Percentiles rank a stretch among this genome's conserved stretches.
These are phyloP conservation scores for Aleiodes testaceus DNA, from an alignment of 2,888 invertebrate species.

Conservation along the genomic window DNA sequence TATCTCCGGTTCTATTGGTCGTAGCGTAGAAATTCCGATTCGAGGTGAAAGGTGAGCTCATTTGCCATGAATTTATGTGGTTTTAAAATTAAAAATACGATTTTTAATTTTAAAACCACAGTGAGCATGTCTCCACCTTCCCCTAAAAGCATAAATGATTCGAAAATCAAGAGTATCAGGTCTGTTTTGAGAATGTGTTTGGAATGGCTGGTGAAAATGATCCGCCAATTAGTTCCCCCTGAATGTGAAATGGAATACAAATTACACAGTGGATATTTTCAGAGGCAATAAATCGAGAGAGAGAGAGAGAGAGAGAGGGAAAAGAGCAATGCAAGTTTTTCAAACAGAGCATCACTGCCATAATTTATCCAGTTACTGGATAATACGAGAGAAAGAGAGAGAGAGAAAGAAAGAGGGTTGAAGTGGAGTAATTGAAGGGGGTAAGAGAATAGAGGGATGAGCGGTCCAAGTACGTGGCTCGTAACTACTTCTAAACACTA, in stretches of 20 bases:
- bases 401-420: slow-evolving; percentile 17
- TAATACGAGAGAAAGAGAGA: slow-evolving; percentile 9
- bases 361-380: slow-evolving; percentile 44
- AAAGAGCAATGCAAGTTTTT: slow-evolving; percentile 11
- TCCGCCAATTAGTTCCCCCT: neutral
- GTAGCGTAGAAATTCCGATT: no score
- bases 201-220: no score
- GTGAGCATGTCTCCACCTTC: no score
- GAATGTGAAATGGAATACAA: slow-evolving; percentile 10
- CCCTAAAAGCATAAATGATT: no score
- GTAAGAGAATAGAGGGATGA: slow-evolving; percentile 23
- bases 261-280: slow-evolving; percentile 6
- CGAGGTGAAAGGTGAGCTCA: no score
- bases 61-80: no score
- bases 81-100: no score
- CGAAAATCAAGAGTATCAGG: no score
- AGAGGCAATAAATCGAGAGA: slow-evolving; percentile 11
- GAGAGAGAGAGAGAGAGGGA: slow-evolving; percentile 2
- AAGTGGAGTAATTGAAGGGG: neutral
- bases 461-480: slow-evolving; percentile 40
- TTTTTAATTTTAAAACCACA: no score
- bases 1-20: no score
- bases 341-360: slow-evolving; percentile 26
- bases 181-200: no score
- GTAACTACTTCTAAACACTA: slow-evolving; percentile 52